Conservation (phyloP, 2,888 invertebrate genomes). For the Chouioia cunea region DNA sequence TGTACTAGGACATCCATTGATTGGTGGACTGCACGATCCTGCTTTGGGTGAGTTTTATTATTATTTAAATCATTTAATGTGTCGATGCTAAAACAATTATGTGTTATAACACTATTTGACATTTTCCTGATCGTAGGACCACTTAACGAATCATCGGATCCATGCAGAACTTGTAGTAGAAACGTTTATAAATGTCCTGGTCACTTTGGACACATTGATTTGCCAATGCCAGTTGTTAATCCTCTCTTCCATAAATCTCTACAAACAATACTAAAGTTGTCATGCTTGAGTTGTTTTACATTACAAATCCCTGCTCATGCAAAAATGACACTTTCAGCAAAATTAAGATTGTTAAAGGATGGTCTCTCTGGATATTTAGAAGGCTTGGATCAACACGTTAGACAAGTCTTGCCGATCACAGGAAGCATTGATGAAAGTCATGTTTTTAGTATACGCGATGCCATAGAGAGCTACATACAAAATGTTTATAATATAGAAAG, state of each 20-base stretch:
- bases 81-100: background rate
- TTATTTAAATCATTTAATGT: constrained; percentile 4
- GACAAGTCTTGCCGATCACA: constrained; percentile 57
- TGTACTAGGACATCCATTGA: constrained; percentile 82
- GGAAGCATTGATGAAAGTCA: constrained; percentile 54
- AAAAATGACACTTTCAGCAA: constrained; percentile 75
- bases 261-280: constrained; percentile 75
- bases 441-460: constrained; percentile 66
- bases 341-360: constrained; percentile 79
- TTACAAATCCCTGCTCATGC: constrained; percentile 75
- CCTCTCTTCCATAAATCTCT: constrained; percentile 87
- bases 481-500: constrained; percentile 52
- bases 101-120: constrained; percentile 1
- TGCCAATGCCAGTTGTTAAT: constrained; percentile 90
- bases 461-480: constrained; percentile 69
- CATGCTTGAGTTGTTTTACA: constrained; percentile 79
- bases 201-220: constrained; percentile 94
- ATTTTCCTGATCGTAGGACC: constrained; percentile 33
- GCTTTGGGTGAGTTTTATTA: constrained; percentile 75
- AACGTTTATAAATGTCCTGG: constrained; percentile 82
- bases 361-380: constrained; percentile 82
- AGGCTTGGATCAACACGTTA: constrained; percentile 72
- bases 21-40: constrained; percentile 92
- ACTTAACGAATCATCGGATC: constrained; percentile 68
- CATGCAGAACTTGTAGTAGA: constrained; percentile 85